Percentiles rank a stretch among this genome's conserved stretches.
phyloP scores from a whole-genome alignment of 2,888 invertebrate species.

The Ceriagrion tenellum region DNA sequence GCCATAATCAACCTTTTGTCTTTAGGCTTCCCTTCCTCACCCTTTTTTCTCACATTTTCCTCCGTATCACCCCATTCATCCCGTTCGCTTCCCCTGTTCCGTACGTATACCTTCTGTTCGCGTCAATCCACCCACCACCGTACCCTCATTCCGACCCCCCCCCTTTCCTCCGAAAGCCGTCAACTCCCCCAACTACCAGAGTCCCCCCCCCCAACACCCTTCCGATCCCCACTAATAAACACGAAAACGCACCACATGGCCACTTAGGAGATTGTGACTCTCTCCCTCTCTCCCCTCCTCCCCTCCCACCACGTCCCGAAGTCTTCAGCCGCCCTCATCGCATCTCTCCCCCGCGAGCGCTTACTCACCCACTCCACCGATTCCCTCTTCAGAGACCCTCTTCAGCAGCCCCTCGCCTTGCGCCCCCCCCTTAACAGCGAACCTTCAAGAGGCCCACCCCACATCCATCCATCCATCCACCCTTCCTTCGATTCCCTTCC shows the following conservation, averaged over 20 bases:
- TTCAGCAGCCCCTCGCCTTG: background rate
- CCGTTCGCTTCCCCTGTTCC: background rate
- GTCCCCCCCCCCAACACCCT: no score
- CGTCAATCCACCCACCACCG: conserved; percentile 19
- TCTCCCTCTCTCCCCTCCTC: background rate
- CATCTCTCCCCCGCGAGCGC: background rate
- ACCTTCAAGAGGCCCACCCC: background rate
- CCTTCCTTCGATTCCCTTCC: background rate
- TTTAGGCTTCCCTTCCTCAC: background rate
- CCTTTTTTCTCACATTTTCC: background rate
- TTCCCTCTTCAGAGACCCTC: conserved; percentile 21
- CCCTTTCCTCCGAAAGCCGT: background rate
- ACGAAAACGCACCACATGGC: conserved; percentile 40
- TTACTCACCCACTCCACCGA: background rate
- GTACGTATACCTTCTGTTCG: background rate
- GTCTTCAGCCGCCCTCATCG: background rate
- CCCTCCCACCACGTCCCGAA: background rate
- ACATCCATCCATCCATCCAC: background rate
- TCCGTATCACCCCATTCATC: background rate
- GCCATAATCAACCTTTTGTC: conserved; percentile 44
- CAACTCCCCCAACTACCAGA: no score
- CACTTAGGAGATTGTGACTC: conserved; percentile 53
- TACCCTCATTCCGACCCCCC: background rate
- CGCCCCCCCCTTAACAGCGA: no score
- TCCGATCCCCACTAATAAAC: background rate